Evolutionary conservation across 2,888 invertebrate species (phyloP).

Genomic region (Panopea generosa): DNA sequence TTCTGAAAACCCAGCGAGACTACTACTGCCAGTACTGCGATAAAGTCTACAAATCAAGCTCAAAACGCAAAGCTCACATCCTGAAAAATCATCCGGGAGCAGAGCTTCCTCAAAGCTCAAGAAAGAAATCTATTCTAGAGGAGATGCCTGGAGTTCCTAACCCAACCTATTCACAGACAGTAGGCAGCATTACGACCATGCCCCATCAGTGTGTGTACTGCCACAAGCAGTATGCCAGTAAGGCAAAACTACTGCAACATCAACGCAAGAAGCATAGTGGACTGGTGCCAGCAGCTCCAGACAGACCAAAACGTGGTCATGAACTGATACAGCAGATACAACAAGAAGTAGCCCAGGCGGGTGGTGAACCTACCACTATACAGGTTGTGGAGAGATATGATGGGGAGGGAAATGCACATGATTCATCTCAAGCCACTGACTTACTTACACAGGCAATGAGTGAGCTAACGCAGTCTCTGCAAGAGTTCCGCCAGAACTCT

Average conservation of each 20-base stretch:
- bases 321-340: conserved; percentile 21
- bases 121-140: conserved; percentile 79
- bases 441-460: conserved; percentile 86
- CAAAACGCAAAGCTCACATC: conserved; percentile 93
- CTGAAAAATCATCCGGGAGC: conserved; percentile 93
- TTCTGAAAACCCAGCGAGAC: conserved; percentile 91
- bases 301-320: conserved; percentile 48
- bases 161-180: conserved; percentile 89
- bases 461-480: conserved; percentile 83
- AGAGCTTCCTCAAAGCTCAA: conserved; percentile 87
- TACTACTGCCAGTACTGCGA: conserved; percentile 95
- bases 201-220: conserved; percentile 92
- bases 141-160: conserved; percentile 87
- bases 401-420: conserved; percentile 30
- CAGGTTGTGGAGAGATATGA: conserved; percentile 53
- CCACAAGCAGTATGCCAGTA: conserved; percentile 94
- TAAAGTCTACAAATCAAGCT: conserved; percentile 92
- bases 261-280: conserved; percentile 86
- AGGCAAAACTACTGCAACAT: conserved; percentile 88
- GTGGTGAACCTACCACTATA: conserved; percentile 22
- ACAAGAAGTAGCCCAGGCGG: conserved; percentile 24
- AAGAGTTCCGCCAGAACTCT: conserved; percentile 25
- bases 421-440: conserved; percentile 80
- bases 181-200: conserved; percentile 90
- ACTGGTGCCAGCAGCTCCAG: conserved; percentile 44